Conservation (phyloP, 1,140 invertebrate species). For the Thaumatotibia leucotreta region DNA sequence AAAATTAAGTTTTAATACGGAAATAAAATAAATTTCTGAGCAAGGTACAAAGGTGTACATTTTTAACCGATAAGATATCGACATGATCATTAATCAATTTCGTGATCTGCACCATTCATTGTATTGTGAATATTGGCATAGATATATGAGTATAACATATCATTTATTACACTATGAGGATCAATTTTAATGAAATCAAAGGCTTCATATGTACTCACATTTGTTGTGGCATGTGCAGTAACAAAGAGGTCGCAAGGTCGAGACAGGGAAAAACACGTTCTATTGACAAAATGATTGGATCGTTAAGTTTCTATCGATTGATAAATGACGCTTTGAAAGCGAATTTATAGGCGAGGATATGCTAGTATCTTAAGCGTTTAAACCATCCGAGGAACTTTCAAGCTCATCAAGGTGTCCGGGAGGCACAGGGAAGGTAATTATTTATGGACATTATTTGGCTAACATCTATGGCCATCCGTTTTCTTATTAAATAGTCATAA, state of each 20-base stretch:
- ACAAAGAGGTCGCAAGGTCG: slow-evolving; percentile 4
- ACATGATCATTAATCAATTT: slow-evolving; percentile 22
- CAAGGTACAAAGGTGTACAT: background rate
- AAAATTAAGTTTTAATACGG: too few relatives aligned
- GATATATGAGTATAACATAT: background rate
- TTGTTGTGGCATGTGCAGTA: too few relatives aligned
- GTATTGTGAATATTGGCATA: background rate
- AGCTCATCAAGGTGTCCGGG: background rate
- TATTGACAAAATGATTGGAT: background rate
- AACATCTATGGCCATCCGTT: too few relatives aligned
- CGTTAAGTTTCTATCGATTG: background rate
- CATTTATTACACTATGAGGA: background rate
- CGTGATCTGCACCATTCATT: slow-evolving; percentile 3
- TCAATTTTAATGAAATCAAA: background rate
- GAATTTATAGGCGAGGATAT: background rate
- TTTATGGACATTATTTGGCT: background rate
- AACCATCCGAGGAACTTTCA: background rate
- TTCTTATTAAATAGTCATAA: too few relatives aligned
- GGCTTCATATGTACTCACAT: too few relatives aligned
- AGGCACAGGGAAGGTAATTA: background rate
- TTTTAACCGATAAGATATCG: background rate
- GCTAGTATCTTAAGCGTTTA: background rate
- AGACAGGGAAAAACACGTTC: background rate
- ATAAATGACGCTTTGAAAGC: background rate
- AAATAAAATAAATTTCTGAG: slow-evolving; percentile 1